phyloP scores from a whole-genome alignment of 2,888 invertebrate genomes.

The Peribatodes rhomboidaria region DNA sequence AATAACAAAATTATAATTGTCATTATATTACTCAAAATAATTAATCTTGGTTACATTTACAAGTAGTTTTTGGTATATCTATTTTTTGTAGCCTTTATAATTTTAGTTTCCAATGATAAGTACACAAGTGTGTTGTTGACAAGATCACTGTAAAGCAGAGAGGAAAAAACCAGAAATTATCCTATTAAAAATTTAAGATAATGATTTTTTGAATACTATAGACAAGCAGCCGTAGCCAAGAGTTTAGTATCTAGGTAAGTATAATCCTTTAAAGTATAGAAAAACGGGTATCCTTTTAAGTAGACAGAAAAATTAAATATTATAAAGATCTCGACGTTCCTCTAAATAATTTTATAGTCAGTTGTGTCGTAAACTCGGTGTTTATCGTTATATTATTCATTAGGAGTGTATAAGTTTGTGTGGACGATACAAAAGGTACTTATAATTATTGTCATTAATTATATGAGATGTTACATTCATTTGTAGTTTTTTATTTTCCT shows the following conservation, averaged over 20 bases:
- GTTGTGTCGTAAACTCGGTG: constrained; percentile 69
- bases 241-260: not conserved
- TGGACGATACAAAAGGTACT: constrained; percentile 59
- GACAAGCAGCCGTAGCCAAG: not conserved
- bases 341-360: constrained; percentile 55
- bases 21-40: not conserved
- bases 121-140: no score
- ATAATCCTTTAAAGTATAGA: not conserved
- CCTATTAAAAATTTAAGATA: no score
- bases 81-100: no score
- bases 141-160: no score
- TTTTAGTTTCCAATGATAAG: no score
- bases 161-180: not conserved
- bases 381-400: constrained; percentile 60
- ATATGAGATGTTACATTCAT: constrained; percentile 74
- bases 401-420: constrained; percentile 67
- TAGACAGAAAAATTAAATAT: constrained; percentile 44
- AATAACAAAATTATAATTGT: not conserved
- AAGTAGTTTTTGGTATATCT: no score
- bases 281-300: constrained; percentile 54
- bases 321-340: constrained; percentile 67
- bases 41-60: not conserved
- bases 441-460: constrained; percentile 56
- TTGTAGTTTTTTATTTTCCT: constrained; percentile 44
- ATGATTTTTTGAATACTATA: not conserved